Base-by-base conservation (phyloP, 1,140 invertebrate species). In the Trichonephila inaurata region DNA sequence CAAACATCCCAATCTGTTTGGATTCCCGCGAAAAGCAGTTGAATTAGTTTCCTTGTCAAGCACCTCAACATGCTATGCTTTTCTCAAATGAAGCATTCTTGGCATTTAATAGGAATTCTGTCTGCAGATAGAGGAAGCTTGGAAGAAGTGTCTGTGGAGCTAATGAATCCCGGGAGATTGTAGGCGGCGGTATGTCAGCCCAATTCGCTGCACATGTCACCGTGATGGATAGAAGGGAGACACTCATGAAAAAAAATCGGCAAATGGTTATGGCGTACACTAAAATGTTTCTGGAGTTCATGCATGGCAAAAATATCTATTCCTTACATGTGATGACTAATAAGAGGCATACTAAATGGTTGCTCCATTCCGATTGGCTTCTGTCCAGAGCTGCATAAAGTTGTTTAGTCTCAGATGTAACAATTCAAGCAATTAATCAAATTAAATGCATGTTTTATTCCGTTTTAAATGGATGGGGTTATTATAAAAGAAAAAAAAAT, bases 181-280 rank as follows among this genome's bases (percentile, higher is more conserved):
- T 69, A 69, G 87, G 87, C 62, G 87, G 87, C 87, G 87, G 87
- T 14, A 24, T 89, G 87, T 89, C 87, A 89, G 18, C 21, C 64
- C 87, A 44, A 72, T 89, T 89, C 87, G 87, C 87, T 24, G 87
- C 87, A 89, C 87, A 69, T 89, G 87, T 89, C 87, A 89, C 40
- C 40, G 33, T 89, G 87, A 89, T 89, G 87, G 87, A 89, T 89
- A 89, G 87, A 89, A 66, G 62, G 10, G 51, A 51, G 60, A 62
- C 85, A 61, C n/a, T n/a, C 51, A 5, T 87, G 40, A 69, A 72
- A 72, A 89, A 60, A 89, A 89, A 51, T 66, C 33, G 40, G 28
- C 87, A 89, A 69, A 69, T 89, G 62, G 40, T 89, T 89, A 64
- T 69, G 87, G 62, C 64, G 28, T 33, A 69, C 28, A 64, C 87